Conservation (phyloP, 2,888 invertebrate species). For the Gibbula magus region DNA sequence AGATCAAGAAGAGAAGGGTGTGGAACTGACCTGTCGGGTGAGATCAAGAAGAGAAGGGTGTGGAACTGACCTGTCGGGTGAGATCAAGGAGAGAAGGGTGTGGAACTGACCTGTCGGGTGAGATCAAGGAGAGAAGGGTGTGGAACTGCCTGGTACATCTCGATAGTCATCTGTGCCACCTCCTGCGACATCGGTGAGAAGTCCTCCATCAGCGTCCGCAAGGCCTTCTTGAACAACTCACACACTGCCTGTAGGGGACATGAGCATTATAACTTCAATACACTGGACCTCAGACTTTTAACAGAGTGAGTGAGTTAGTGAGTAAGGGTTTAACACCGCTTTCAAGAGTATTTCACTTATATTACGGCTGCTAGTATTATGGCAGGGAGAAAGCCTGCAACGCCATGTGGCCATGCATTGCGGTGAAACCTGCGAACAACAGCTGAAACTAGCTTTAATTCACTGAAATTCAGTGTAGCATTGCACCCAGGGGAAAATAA, state of each 20-base stretch:
- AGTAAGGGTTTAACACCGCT: too few species aligned
- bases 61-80: too few species aligned
- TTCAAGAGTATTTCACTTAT: too few species aligned
- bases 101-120: neutral
- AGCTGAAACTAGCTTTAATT: too few species aligned
- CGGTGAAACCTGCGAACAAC: too few species aligned
- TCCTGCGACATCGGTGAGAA: constrained; percentile 83
- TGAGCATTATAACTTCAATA: neutral
- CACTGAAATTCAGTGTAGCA: too few species aligned
- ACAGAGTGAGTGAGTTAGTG: neutral
- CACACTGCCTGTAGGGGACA: constrained; percentile 81
- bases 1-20: too few species aligned
- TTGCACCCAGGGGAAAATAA: neutral
- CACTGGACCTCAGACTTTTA: too few species aligned
- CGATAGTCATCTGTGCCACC: constrained; percentile 82
- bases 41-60: too few species aligned
- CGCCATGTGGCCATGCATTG: too few species aligned
- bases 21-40: neutral
- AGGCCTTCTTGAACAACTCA: constrained; percentile 83
- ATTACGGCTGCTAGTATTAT: too few species aligned
- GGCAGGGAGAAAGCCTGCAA: too few species aligned
- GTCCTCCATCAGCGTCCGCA: constrained; percentile 84
- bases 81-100: neutral
- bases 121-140: constrained; percentile 74
- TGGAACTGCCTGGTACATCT: constrained; percentile 83